Evolutionary conservation across 2,888 invertebrate species (phyloP), one percentile per base, ranked within the genome.

Genomic region (Chorisops tibialis): DNA sequence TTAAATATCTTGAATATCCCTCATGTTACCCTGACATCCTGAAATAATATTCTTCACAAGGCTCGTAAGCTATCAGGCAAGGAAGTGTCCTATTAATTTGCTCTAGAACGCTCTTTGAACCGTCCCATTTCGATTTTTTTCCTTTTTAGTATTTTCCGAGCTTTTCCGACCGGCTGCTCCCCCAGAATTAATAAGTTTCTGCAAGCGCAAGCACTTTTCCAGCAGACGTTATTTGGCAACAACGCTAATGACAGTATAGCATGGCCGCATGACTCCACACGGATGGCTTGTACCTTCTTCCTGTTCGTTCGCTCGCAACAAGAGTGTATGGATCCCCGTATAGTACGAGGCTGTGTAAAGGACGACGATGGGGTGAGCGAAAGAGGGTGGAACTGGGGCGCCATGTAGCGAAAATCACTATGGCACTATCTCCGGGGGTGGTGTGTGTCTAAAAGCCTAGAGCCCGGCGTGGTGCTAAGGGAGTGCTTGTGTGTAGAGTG

Each of bases 211-310:
- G 24, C 43, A 45, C 43, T 24, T 39, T 16, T 14, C 22, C 21
- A 9, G 39, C 6, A 21, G 35, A 41, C 41, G 39, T 45, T 50
- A 62, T 41, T 64, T 64, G 64, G 64, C 64, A 64, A 64, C 64
- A 56, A 45, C 61, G 52, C 64, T 48, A 52, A 52, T 24, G 38
- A 30, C 43, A 56, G 51, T 41, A 49, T 30, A 49, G 56, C 35
- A 59, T 48, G 61, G 52, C 61, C 48, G 48, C 54, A 47, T 30
- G 43, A 18, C 45, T 38, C 22, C 45, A 45, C 62, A 52, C 22
- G 19, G 54, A 19, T 37, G 54, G 39, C 48, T 49, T 48, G 43
- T 37, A 38, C 52, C 47, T 51, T 54, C 59, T 51, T 45, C 47
- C 48, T 49, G 35, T 48, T 48, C 63, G 47, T 47, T 41, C 41